Evolutionary conservation across 2,888 invertebrate genomes (phyloP), one percentile per base, ranked within the genome.

Genomic region (Pandemis corylana): DNA sequence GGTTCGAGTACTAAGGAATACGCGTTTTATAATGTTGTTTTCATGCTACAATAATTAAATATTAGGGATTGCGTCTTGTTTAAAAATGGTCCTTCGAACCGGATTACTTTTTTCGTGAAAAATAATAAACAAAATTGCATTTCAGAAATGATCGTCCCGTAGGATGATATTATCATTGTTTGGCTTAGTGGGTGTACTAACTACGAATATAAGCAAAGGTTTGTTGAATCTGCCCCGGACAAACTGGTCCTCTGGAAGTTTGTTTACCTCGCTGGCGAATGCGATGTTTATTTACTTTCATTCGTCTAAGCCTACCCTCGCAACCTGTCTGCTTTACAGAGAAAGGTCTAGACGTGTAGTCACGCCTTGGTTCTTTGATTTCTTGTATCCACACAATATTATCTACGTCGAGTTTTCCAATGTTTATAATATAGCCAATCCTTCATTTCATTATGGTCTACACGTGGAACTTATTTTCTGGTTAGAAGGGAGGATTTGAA

Each of bases 241-340:
- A 80, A 80, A 81, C 80, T 80, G 80, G 89, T 84, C 74, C 69
- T 69, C 41, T 79, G 73, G 76, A 82, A 88, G 91, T 90, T 89
- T 91, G 90, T 91, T 93, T 92, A 91, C 91, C 90, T 88, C 88
- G 85, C 90, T 88, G 87, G 86, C 85, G 87, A 90, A 87, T 87
- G 88, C 80, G 83, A 84, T 89, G 90, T 92, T 93, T 92, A 91
- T 93, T 93, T 93, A 92, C 91, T 93, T 92, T 91, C 90, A 84
- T 92, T 92, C 79, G 85, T 82, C 77, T 79, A 71, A 76, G 77
- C 82, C 81, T 76, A 78, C 79, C 78, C 79, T 71, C 74, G 78
- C 80, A 87, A 87, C 88, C 86, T 84, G 87, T 83, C 81, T 80
- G 79, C 46, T 65, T 20, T 10, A 7, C 77, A 78, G 77, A 80